A percentile compares a stretch with the other conserved stretches of the same genome.
These are phyloP conservation scores for Nesogale talazaci DNA, from an alignment of 2,113 vertebrate genomes.

Conservation along the genomic window DNA sequence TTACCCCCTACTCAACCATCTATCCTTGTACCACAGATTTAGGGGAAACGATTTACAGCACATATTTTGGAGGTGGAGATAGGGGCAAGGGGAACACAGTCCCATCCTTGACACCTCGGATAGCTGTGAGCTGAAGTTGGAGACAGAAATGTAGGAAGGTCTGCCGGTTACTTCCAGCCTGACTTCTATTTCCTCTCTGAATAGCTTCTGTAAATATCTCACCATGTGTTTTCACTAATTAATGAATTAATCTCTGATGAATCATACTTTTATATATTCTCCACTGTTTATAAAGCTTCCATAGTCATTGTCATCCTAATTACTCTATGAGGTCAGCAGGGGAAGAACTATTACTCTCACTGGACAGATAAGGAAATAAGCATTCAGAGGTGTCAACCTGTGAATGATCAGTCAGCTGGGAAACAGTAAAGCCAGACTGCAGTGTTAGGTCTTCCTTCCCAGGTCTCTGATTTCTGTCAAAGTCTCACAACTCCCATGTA, in stretches of 20 bases:
- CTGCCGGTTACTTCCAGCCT: background rate
- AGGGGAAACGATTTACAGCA: background rate
- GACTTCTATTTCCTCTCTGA: background rate
- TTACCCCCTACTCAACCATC: background rate
- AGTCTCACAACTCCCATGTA: too few relatives aligned
- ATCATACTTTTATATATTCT: constrained; percentile 32
- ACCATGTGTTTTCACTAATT: constrained; percentile 56
- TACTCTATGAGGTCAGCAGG: background rate
- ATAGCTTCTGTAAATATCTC: constrained; percentile 37
- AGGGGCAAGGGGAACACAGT: background rate
- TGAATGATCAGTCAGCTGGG: background rate
- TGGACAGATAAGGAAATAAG: background rate
- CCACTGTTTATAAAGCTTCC: constrained; percentile 35
- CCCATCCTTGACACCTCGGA: background rate
- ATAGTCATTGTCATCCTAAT: background rate
- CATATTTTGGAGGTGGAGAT: background rate
- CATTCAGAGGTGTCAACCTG: background rate
- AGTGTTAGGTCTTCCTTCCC: background rate
- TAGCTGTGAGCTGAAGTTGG: background rate
- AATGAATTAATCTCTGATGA: constrained; percentile 52
- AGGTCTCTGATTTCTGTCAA: background rate
- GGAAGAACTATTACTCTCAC: background rate
- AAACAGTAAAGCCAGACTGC: background rate
- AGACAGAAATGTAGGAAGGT: background rate
- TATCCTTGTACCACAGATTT: background rate